phyloP scores from a whole-genome alignment of 2,888 invertebrate genomes.

The Lithosia quadra region DNA sequence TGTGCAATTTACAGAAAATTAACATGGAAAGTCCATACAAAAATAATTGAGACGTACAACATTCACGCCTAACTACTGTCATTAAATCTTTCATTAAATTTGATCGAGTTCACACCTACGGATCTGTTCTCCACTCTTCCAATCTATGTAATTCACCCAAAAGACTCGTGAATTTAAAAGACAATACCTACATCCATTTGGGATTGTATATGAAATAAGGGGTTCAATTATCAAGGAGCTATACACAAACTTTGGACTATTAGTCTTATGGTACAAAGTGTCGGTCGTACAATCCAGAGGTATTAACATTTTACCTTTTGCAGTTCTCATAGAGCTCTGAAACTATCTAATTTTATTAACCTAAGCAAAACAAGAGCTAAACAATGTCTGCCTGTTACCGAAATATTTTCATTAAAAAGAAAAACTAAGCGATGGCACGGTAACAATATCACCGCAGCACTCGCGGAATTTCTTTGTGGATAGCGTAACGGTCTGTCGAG shows the following conservation, averaged over 20 bases:
- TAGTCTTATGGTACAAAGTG: neutral
- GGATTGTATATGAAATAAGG: neutral
- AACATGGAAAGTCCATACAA: conserved; percentile 3
- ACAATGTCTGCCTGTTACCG: neutral
- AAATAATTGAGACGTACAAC: neutral
- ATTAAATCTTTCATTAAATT: neutral
- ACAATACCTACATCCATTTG: neutral
- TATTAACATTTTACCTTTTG: neutral
- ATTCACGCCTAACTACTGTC: neutral
- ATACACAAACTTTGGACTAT: too few relatives aligned
- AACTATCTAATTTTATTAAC: neutral
- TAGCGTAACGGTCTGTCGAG: conserved; percentile 5
- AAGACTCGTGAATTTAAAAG: neutral
- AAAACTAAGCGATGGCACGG: neutral
- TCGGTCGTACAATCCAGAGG: neutral
- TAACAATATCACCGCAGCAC: neutral
- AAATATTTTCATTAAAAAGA: neutral
- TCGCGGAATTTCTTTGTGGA: conserved; percentile 5
- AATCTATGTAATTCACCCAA: neutral
- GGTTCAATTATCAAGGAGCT: neutral
- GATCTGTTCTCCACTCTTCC: neutral
- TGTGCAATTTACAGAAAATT: neutral
- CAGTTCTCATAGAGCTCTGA: neutral
- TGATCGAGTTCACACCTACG: neutral
- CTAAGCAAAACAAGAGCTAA: neutral